Conservation (phyloP, 1,140 invertebrate species). For the Hypothenemus hampei region DNA sequence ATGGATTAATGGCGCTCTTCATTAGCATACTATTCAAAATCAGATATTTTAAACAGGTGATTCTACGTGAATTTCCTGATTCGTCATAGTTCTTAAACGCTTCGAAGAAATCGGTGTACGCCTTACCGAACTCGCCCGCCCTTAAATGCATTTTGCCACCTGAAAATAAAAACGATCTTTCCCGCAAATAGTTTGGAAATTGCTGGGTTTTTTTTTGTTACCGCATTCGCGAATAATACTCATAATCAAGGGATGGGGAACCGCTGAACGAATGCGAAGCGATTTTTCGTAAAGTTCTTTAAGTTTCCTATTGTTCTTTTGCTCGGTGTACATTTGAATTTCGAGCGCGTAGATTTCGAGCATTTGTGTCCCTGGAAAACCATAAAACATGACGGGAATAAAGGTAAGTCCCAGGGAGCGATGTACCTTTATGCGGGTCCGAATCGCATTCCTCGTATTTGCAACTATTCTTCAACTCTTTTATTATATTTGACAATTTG, state of each 20-base stretch:
- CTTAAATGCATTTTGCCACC: constrained; percentile 99
- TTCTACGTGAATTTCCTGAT: constrained; percentile 90
- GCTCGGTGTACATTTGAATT: constrained; percentile 99
- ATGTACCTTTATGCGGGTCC: constrained; percentile 95
- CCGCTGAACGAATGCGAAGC: constrained; percentile 95
- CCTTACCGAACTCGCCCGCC: constrained; percentile 92
- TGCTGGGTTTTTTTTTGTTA: background rate
- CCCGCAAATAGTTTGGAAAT: background rate
- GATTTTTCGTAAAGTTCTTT: constrained; percentile 97
- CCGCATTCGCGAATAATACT: constrained; percentile 77
- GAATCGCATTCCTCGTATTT: constrained; percentile 97
- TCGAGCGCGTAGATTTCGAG: constrained; percentile 98
- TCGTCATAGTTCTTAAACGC: constrained; percentile 99
- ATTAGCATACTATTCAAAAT: constrained; percentile 98
- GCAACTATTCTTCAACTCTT: constrained; percentile 93
- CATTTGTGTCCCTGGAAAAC: constrained; percentile 75
- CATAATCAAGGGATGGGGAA: constrained; percentile 99
- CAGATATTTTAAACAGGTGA: constrained; percentile 97
- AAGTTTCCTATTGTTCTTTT: constrained; percentile 98
- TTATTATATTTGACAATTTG: constrained; percentile 90
- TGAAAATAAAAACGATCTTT: constrained; percentile 4
- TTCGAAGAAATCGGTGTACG: constrained; percentile 99
- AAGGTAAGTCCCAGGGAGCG: too few relatives aligned
- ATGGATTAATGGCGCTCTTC: constrained; percentile 98
- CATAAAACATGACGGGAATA: too few relatives aligned